Base-by-base conservation (phyloP, 1,140 invertebrate species). In the Drosophila kohkoa region DNA sequence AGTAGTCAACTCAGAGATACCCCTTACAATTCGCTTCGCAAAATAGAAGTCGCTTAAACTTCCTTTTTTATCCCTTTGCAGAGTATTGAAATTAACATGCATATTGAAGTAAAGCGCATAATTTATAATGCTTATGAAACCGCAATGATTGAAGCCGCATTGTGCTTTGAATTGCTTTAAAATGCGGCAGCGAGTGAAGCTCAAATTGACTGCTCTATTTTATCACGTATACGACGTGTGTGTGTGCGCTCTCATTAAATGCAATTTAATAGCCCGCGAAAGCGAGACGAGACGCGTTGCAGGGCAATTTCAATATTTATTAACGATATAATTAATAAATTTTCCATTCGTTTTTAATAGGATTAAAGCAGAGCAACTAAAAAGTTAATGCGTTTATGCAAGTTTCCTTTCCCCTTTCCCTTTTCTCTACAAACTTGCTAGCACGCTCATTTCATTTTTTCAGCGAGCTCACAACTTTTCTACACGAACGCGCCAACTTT, bases 251-350 rank as follows among this genome's bases (percentile, higher is more conserved):
- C 72, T 58, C 77, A 77, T 85, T 86, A 81, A 85, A 85, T 71
- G 58, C 66, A 63, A 86, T 79, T 85, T 81, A 86, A 81, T 87
- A 86, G 82, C 79, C 78, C 67, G 20, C 67, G 20, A 52, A 6
- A 58, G 32, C 7, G 46, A 8, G 20, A n/a, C 16, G 28, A 8
- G 4, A 54, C 54, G 71, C 10, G 15, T 35, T 60, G 59, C 59
- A 25, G 11, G 60, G 82, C 35, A 38, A 8, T 38, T 83, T 82
- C 79, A 86, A 87, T 86, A 87, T 82, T 87, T 87, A 87, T 87
- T 82, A 87, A 86, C 69, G 68, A 88, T 63, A 79, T 86, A 81
- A 86, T 86, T 80, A 82, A 86, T 86, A 86, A 72, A 87, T 87
- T 79, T 65, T 55, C 38, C 60, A 54, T 51, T 38, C 38, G 32